Base-by-base conservation (phyloP, 2,113 vertebrate species). In the Entosphenus tridentatus region DNA sequence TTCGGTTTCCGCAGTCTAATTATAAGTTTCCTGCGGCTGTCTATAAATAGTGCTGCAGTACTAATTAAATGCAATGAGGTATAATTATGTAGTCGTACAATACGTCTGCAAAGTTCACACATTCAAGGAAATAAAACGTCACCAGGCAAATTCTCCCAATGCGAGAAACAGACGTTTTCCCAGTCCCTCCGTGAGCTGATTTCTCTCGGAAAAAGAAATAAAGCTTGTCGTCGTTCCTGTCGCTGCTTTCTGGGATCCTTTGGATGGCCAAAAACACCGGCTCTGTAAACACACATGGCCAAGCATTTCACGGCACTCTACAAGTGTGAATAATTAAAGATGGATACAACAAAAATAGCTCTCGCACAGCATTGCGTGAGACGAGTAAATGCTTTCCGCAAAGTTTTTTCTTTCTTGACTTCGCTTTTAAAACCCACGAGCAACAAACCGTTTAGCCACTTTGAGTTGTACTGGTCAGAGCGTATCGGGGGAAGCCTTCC, bases 121-220 rank as follows among this genome's bases (percentile, higher is more conserved):
- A 39, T 39, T 39, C 39, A 39, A 39, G 39, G 39, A 39, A 39
- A 39, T 39, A 39, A 39, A 39, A 39, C 39, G 39, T 39, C 79
- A 96, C 93, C 84, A 98, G 78, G 78, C 93, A 98, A 77, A 98
- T 96, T 73, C 93, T 84, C 6, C 93, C 93, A 0, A 98, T 96
- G 72, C 93, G 85, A 71, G 93, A 91, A 55, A 93, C 88, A 67
- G 90, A 79, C 4, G 92, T 86, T 0, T 91, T 89, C 78, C 83
- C 96, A 78, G 95, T 86, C 0, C 89, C 85, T 39, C 87, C 83
- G 76, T 98, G 90, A 0, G 87, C 83, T 0, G 89, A 84, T 76
- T 95, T 95, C 81, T 96, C 93, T 2, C 93, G 87, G 78, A 98
- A 98, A 82, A 98, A 98, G 77, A 96, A 98, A 78, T 98, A 98